A percentile compares a stretch with the other conserved stretches of the same genome.
phyloP scores from a whole-genome alignment of 2,797 vertebrate species.

The Lindbergichthys nudifrons region DNA sequence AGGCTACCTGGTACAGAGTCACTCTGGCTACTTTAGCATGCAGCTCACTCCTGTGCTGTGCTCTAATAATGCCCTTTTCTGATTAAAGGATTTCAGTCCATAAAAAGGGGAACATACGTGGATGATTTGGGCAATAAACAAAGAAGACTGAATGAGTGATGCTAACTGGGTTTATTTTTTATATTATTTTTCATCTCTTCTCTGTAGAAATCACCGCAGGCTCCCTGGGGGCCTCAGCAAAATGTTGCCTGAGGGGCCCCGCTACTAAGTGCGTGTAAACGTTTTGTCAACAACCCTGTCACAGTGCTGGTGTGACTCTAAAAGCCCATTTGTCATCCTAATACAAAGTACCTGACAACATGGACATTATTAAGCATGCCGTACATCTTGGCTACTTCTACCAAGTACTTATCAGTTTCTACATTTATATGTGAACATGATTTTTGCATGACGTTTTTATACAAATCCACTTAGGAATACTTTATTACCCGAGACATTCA shows the following conservation, averaged over 20 bases:
- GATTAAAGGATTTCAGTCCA: slow-evolving; percentile 59
- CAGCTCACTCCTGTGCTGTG: slow-evolving; percentile 38
- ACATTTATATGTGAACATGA: too few species aligned
- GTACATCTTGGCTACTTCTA: neutral
- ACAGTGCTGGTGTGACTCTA: neutral
- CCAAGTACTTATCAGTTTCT: neutral
- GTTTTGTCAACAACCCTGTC: slow-evolving; percentile 42
- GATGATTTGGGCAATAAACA: slow-evolving; percentile 30
- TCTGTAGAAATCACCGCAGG: slow-evolving; percentile 25
- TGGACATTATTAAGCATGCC: neutral
- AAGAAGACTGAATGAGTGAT: slow-evolving; percentile 23
- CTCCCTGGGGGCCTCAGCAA: slow-evolving; percentile 29
- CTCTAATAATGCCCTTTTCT: slow-evolving; percentile 51
- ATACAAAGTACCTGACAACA: neutral
- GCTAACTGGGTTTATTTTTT: slow-evolving; percentile 34
- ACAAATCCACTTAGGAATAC: too few species aligned
- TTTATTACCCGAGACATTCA: too few species aligned
- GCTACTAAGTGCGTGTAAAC: slow-evolving; percentile 32
- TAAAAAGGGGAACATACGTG: slow-evolving; percentile 51
- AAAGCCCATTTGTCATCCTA: neutral
- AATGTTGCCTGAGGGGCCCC: slow-evolving; percentile 23
- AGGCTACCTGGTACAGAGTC: slow-evolving; percentile 57
- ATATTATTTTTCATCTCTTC: slow-evolving; percentile 34
- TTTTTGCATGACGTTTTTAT: too few species aligned
- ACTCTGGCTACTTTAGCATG: slow-evolving; percentile 54